Base-by-base conservation (phyloP, 2,113 vertebrate genomes). In the Ancistrus triradiatus region DNA sequence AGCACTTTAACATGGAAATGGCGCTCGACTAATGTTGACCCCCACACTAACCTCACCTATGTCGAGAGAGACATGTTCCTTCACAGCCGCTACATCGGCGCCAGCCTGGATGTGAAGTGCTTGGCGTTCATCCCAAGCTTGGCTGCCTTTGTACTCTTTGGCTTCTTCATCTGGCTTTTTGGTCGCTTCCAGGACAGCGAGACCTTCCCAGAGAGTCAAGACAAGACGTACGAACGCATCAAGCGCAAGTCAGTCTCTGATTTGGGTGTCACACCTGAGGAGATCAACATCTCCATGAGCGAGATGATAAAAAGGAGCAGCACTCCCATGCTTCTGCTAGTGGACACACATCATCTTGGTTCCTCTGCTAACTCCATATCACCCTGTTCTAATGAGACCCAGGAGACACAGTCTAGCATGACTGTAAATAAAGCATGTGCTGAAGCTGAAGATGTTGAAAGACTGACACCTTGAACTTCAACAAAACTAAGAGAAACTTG, bases 121-220 rank as follows among this genome's bases (percentile, higher is more conserved):
- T 82, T 99, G 80, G 95, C 95, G 33, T 98, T 99, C 76, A 87
- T 99, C 70, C 96, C 96, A 7, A 94, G 91, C 72, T 79, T 99
- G 69, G 82, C 91, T 11, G 95, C 94, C n/a, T 98, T 99, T 40
- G 83, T 89, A 57, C 88, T 95, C 71, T 97, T 96, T 56, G 95
- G 93, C 28, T 95, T 97, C 84, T 97, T 99, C 74, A 87, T 98
- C 60, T 97, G 92, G 91, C 82, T 95, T 77, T 92, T 99, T 17
- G 95, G 96, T 2, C 86, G 95, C 17, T 99, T 98, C 84, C 83
- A 97, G 84, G 93, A 95, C 81, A 92, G 90, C 42, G 93, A 98
- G 72, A 91, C 91, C 63, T 90, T 93, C 72, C 86, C 90, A 49
- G 92, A 98, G 74, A 95, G 91, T 79, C 90, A 87, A 74, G 93